These are phyloP conservation scores for Megalurothrips usitatus DNA, from an alignment of 2,888 invertebrate species.

Conservation along the genomic window DNA sequence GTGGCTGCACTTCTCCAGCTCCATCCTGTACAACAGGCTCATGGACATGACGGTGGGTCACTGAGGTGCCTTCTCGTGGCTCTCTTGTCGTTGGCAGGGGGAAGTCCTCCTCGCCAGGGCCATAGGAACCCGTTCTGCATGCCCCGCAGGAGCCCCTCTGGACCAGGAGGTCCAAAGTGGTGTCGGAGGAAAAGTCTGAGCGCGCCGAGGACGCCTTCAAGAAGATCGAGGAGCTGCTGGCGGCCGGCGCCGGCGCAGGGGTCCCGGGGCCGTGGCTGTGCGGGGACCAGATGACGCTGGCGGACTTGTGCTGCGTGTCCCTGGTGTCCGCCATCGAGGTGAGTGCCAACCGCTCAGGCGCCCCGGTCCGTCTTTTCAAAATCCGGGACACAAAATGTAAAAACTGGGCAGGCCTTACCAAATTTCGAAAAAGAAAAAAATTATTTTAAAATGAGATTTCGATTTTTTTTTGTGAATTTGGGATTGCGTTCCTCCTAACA, in stretches of 20 bases:
- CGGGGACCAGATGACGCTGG: background rate
- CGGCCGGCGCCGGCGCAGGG: background rate
- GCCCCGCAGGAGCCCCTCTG: background rate
- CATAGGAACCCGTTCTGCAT: background rate
- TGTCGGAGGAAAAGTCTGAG: background rate
- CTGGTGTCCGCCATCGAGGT: background rate
- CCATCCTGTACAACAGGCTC: background rate
- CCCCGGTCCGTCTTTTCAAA: no score
- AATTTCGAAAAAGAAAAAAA: no score
- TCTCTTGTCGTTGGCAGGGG: background rate
- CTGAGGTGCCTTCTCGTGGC: background rate
- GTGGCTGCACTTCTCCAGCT: constrained; percentile 58
- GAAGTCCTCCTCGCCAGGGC: background rate
- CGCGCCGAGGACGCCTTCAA: constrained; percentile 18
- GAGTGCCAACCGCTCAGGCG: background rate
- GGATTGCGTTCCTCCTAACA: no score
- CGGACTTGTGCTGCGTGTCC: background rate
- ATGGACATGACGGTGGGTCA: constrained; percentile 3
- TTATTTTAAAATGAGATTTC: no score
- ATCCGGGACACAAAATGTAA: no score
- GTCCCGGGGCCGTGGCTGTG: background rate
- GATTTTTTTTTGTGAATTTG: no score
- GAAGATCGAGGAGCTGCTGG: background rate
- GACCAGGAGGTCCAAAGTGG: background rate
- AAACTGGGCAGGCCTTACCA: no score